phyloP scores from a whole-genome alignment of 30 jellyfish, hydroid and myxozoan genomes.

The Sanderia malayensis region DNA sequence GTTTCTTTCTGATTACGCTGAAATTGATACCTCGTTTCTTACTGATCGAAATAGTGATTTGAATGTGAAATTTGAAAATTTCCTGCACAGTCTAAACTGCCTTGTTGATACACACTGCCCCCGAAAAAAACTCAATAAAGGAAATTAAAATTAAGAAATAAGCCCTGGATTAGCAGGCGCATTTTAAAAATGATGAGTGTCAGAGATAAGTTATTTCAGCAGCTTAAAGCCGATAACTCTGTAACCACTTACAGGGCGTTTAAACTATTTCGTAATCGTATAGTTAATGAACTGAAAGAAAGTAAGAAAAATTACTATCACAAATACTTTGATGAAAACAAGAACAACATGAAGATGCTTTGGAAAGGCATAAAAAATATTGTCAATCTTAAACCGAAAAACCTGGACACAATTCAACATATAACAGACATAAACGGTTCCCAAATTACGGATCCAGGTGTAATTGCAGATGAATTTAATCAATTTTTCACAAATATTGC shows the following conservation, averaged over 20 bases:
- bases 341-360: constrained; percentile 31
- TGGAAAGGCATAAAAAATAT: constrained; percentile 38
- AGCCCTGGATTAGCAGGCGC: constrained; percentile 41
- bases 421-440: constrained; percentile 26
- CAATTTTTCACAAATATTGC: constrained; percentile 43
- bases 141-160: constrained; percentile 25
- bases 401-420: constrained; percentile 42
- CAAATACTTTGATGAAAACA: constrained; percentile 16
- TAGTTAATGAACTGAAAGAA: constrained; percentile 33
- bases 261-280: constrained; percentile 52
- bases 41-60: constrained; percentile 27
- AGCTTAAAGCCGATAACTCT: constrained; percentile 18
- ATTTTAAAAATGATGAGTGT: constrained; percentile 36
- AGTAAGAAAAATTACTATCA: constrained; percentile 22
- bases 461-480: constrained; percentile 34
- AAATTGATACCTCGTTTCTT: constrained; percentile 17
- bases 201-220: constrained; percentile 36
- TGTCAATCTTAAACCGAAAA: constrained; percentile 19
- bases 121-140: constrained; percentile 8
- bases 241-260: neutral
- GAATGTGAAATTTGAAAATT: constrained; percentile 32
- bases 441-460: constrained; percentile 26
- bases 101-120: constrained; percentile 49
- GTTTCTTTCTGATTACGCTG: constrained; percentile 34
- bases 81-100: constrained; percentile 36